Base-by-base conservation (phyloP, 1,140 invertebrate genomes). In the Drosophila nasuta region DNA sequence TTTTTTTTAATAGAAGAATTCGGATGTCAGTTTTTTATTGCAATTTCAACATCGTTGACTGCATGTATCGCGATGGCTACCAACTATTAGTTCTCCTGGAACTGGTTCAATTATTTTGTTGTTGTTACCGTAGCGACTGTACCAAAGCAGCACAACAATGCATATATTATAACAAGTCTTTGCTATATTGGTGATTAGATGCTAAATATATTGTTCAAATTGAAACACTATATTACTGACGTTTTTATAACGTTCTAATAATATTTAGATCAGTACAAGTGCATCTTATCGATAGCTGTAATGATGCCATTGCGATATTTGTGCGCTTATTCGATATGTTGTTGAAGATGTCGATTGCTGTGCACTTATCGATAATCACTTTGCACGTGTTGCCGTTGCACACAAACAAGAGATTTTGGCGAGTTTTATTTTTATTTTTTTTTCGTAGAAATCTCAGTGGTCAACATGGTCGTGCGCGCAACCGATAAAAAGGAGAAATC, bases 301-400 rank as follows among this genome's bases (percentile, higher is more conserved):
- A 10, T 10, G 35, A 10, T 33, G 33, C 33, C 7, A 33, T 33
- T 38, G 3, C 35, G 35, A 38, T 38, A 38, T 38, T 38, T 38
- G 1, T 38, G 30, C 30, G 10, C 10, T 10, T 10, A 38, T 3
- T 33, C 35, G 35, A 38, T 38, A 38, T 11, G 35, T 38, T 3
- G 35, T 10, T 38, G 3, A 10, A 15, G 8, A 52, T 67, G n/a
- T 43, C 1, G 4, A 1, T 4, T n/a, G 1, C 43, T 11, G 8
- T 46, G 6, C 35, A 38, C 28, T 49, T 30, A n/a, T 8, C 57
- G 13, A 49, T 59, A 59, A 17, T 43, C 38, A 38, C 5, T 69
- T 57, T n/a, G 66, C 72, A 75, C 72, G 72, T 75, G 72, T 69
- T 70, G 66, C 58, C 57, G 33, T 17, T 63, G 33, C 10, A 63